Conservation (phyloP, 2,888 invertebrate genomes). For the Kuschelorhynchus macadamiae region DNA sequence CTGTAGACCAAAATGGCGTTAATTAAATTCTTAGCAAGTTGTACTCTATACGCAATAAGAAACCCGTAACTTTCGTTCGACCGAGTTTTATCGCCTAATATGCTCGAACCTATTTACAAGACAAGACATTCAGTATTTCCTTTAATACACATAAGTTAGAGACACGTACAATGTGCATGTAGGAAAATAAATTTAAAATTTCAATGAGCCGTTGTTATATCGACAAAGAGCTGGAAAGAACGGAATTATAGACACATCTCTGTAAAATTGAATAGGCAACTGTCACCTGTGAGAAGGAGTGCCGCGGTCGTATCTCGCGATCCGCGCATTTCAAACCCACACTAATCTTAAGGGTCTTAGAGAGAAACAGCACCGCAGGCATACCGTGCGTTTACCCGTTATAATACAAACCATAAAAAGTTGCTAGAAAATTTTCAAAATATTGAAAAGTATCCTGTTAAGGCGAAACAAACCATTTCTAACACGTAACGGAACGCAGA, state of each 20-base stretch:
- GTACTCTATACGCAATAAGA: too few relatives aligned
- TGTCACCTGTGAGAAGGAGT: constrained; percentile 61
- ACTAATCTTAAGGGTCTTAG: constrained; percentile 29
- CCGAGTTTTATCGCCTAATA: neutral
- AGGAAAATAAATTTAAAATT: constrained; percentile 47
- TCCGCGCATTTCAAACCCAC: constrained; percentile 59
- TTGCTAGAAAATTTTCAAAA: too few relatives aligned
- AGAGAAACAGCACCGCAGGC: neutral
- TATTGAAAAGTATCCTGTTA: too few relatives aligned
- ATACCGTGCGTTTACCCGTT: too few relatives aligned
- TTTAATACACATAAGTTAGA: constrained; percentile 17
- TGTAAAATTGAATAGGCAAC: constrained; percentile 54
- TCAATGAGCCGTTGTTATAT: constrained; percentile 48
- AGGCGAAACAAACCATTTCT: too few relatives aligned
- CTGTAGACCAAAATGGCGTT: too few relatives aligned
- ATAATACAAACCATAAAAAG: too few relatives aligned
- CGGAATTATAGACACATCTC: constrained; percentile 49
- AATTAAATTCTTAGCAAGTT: too few relatives aligned
- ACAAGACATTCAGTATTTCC: constrained; percentile 10
- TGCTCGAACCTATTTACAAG: constrained; percentile 13
- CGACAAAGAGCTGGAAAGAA: constrained; percentile 48
- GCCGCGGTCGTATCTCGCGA: constrained; percentile 56
- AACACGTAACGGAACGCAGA: too few relatives aligned
- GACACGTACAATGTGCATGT: constrained; percentile 15
- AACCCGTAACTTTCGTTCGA: too few relatives aligned